A percentile compares a stretch with the other conserved stretches of the same genome.
Conservation (phyloP, 2,797 vertebrate genomes). For the Cirrhinus mrigala region DNA sequence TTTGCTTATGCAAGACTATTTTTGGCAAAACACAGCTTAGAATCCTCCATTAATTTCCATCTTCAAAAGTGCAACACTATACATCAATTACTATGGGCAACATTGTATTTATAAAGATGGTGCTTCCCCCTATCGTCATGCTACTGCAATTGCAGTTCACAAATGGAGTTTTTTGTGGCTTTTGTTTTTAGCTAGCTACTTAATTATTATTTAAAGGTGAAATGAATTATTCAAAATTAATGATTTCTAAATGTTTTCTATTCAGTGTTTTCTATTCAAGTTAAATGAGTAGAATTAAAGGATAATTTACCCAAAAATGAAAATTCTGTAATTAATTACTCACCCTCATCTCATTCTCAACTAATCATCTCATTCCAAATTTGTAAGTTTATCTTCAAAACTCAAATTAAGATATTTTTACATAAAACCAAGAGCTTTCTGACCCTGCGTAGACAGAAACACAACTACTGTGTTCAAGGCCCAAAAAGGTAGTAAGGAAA, state of each 20-base stretch:
- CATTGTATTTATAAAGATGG: slow-evolving; percentile 16
- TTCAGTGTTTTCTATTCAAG: neutral
- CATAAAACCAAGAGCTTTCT: too few species aligned
- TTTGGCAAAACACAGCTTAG: neutral
- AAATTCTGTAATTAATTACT: too few species aligned
- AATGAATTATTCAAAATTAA: neutral
- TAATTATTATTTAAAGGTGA: neutral
- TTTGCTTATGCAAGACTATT: neutral
- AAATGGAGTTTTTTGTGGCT: neutral
- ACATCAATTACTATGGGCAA: neutral
- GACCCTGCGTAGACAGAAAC: too few species aligned
- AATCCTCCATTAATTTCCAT: neutral
- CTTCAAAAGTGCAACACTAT: neutral
- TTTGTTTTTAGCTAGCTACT: neutral
- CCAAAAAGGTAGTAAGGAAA: too few species aligned
- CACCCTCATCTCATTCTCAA: too few species aligned
- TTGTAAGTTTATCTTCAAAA: too few species aligned
- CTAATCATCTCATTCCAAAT: too few species aligned
- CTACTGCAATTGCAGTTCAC: slow-evolving; percentile 58
- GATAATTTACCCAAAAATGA: too few species aligned
- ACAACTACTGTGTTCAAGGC: too few species aligned
- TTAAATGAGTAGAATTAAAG: neutral
- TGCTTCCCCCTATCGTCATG: slow-evolving; percentile 72
- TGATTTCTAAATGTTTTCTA: neutral
- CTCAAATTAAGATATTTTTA: too few species aligned